phyloP scores from a whole-genome alignment of 2,888 invertebrate species.

The Hirtodrosophila histrioides region DNA sequence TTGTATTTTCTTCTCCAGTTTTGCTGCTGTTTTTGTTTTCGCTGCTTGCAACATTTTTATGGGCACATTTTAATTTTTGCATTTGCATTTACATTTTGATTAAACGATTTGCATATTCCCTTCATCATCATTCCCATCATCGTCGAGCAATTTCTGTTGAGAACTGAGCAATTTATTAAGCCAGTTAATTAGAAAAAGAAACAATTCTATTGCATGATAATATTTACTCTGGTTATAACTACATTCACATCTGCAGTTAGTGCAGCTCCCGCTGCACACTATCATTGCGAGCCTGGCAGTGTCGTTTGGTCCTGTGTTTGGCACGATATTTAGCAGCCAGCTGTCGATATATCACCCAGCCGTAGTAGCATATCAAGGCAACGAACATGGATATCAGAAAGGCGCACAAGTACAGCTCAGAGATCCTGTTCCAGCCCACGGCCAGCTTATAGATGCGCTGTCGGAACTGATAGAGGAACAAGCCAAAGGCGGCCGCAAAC shows the following conservation, averaged over 20 bases:
- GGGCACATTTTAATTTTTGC: conserved; percentile 66
- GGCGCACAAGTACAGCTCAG: conserved; percentile 17
- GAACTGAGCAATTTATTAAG: conserved; percentile 31
- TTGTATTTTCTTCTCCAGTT: conserved; percentile 5
- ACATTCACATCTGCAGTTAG: no score
- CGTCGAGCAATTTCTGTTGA: neutral
- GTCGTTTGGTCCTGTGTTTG: no score
- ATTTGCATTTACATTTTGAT: conserved; percentile 76
- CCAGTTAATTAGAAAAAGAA: conserved; percentile 17
- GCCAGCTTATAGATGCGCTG: conserved; percentile 20
- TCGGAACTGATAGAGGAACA: conserved; percentile 3
- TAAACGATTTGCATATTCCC: conserved; percentile 71
- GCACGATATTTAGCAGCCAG: neutral
- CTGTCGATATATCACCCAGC: neutral
- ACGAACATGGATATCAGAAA: conserved; percentile 11
- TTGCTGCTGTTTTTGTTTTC: neutral
- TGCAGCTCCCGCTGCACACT: no score
- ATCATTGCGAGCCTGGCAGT: no score
- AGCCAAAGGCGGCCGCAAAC: conserved; percentile 5
- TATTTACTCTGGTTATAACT: no score
- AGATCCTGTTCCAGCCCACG: conserved; percentile 15
- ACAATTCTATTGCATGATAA: neutral
- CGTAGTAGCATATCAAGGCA: conserved; percentile 11
- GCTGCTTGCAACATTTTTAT: conserved; percentile 56
- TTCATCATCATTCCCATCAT: conserved; percentile 19